A percentile compares a stretch with the other conserved stretches of the same genome.
These are phyloP conservation scores for Theocolax elegans DNA, from an alignment of 1,140 invertebrate genomes.

Conservation along the genomic window DNA sequence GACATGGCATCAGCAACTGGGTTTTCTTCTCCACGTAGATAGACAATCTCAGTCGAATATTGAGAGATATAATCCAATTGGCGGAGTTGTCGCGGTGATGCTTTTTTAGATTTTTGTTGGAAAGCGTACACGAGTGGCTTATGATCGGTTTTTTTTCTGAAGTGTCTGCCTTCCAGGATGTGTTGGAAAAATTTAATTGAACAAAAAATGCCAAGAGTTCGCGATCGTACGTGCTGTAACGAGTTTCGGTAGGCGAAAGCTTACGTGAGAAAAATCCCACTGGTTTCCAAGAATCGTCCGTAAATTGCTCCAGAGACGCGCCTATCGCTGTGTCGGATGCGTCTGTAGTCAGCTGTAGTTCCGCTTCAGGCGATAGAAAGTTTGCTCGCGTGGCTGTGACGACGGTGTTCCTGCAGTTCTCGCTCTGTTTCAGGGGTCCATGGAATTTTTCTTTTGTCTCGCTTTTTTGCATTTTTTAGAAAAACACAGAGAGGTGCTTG, in stretches of 20 bases:
- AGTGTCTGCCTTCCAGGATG: conserved; percentile 12
- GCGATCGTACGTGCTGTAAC: not conserved
- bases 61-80: conserved; percentile 48
- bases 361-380: not conserved
- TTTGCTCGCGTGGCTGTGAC: not conserved
- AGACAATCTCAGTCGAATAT: conserved; percentile 27
- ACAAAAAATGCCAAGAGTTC: not conserved
- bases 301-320: conserved; percentile 38
- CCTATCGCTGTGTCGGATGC: conserved; percentile 24
- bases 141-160: conserved; percentile 46
- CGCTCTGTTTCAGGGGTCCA: conserved; percentile 16
- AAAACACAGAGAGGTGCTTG: conserved; percentile 42
- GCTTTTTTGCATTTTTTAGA: not conserved
- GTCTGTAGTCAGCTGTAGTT: not conserved
- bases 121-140: conserved; percentile 46
- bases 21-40: conserved; percentile 48
- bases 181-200: conserved; percentile 9
- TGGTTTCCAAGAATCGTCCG: not conserved
- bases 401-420: not conserved
- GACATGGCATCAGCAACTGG: conserved; percentile 47
- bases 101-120: conserved; percentile 14
- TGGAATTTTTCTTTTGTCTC: no score
- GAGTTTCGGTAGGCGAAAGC: not conserved
- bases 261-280: not conserved
- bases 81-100: not conserved